Conservation (phyloP, 2,113 vertebrate genomes). For the Odocoileus hemionus region DNA sequence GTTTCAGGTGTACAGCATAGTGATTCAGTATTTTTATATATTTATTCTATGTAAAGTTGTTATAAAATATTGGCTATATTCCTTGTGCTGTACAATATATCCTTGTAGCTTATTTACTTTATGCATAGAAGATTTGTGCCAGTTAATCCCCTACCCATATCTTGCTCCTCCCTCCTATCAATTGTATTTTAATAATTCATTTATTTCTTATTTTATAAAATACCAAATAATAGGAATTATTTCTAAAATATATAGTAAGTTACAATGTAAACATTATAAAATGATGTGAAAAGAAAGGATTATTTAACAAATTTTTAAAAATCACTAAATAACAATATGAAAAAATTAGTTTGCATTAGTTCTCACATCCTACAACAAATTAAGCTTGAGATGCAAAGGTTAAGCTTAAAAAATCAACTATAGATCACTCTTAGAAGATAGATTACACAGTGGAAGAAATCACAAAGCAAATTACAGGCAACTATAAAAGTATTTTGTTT, state of each 20-base stretch:
- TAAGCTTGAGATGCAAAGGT: conserved; percentile 34
- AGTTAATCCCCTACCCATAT: neutral
- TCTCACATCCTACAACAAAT: neutral
- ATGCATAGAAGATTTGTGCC: neutral
- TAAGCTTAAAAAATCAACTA: neutral
- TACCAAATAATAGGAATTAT: neutral
- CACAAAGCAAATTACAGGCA: neutral
- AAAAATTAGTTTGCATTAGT: neutral
- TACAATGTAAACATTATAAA: neutral
- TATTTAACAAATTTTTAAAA: neutral
- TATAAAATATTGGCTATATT: neutral
- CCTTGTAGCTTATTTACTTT: neutral
- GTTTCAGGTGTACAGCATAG: neutral
- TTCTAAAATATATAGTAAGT: conserved; percentile 7
- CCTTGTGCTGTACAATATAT: neutral
- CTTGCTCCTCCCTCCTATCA: neutral
- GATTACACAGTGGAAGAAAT: neutral
- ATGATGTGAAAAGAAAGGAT: neutral
- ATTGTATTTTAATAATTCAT: conserved; percentile 7
- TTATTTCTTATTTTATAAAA: conserved; percentile 27
- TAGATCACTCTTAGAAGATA: neutral
- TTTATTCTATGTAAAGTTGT: neutral
- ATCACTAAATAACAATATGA: neutral
- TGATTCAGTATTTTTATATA: neutral
- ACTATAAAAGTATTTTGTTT: neutral